Conservation (phyloP, 1,140 invertebrate genomes). For the Dryas iulia region DNA sequence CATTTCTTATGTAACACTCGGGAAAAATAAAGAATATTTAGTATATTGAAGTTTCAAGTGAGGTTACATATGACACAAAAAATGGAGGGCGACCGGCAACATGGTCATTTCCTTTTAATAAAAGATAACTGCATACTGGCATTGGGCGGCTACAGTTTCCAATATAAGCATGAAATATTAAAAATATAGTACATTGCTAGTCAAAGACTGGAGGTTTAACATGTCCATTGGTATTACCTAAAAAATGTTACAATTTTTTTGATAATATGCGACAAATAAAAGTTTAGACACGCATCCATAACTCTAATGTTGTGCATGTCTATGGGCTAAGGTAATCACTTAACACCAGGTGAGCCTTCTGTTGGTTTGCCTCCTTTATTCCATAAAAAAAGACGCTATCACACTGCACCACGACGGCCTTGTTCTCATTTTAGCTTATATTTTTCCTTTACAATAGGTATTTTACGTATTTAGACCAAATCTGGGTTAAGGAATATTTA, state of each 20-base stretch:
- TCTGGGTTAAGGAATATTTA: neutral
- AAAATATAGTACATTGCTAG: too few relatives aligned
- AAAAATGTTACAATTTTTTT: neutral
- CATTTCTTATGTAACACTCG: too few relatives aligned
- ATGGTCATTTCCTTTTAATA: constrained; percentile 12
- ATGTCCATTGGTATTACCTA: too few relatives aligned
- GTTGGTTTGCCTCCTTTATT: too few relatives aligned
- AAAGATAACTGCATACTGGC: constrained; percentile 2
- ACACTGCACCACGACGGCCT: too few relatives aligned
- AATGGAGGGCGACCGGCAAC: neutral
- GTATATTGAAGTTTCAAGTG: neutral
- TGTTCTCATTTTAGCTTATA: neutral
- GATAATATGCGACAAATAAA: too few relatives aligned
- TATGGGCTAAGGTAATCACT: too few relatives aligned
- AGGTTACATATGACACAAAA: neutral
- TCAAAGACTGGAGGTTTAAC: too few relatives aligned
- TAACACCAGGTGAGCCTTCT: too few relatives aligned
- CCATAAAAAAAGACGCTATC: too few relatives aligned
- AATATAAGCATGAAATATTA: neutral
- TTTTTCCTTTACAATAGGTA: neutral
- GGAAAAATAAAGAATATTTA: neutral
- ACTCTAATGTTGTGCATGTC: too few relatives aligned
- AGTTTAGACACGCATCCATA: too few relatives aligned
- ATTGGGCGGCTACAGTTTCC: neutral
- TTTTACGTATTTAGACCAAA: neutral